Evolutionary conservation across 1,140 invertebrate species (phyloP).

Genomic region (Acromyrmex charruanus): DNA sequence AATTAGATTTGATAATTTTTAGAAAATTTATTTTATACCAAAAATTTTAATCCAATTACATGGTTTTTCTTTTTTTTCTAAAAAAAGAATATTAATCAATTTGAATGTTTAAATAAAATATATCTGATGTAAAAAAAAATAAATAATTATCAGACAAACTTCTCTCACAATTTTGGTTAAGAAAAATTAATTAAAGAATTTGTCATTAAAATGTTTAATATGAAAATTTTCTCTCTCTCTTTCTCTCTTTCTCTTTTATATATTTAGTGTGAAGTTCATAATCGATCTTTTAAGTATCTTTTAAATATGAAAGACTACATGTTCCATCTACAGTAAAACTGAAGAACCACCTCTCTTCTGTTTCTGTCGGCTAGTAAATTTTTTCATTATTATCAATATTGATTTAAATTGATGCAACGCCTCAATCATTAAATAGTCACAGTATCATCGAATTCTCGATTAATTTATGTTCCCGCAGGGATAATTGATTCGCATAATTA

Average conservation of each 20-base stretch:
- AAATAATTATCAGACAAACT: neutral
- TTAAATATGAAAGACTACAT: neutral
- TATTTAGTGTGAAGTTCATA: neutral
- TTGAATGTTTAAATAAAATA: neutral
- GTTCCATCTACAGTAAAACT: slow-evolving; percentile 26
- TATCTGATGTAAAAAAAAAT: neutral
- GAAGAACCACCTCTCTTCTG: neutral
- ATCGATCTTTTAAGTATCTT: neutral
- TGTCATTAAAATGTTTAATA: neutral
- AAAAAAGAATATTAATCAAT: neutral
- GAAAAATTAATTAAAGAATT: neutral
- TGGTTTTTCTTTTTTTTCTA: neutral
- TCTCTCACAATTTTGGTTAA: neutral
- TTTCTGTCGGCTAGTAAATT: slow-evolving; percentile 1
- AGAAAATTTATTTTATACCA: too few relatives aligned
- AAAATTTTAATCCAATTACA: neutral
- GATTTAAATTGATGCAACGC: neutral
- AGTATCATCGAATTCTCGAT: neutral
- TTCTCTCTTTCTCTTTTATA: neutral
- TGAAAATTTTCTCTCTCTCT: neutral
- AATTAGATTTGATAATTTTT: neutral
- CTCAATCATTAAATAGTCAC: neutral
- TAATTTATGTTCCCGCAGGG: neutral
- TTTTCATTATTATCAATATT: slow-evolving; percentile 15
- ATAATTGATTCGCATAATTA: neutral